Evolutionary conservation across 1,140 invertebrate species (phyloP), one percentile per base, ranked within the genome.

Genomic region (Latrodectus geometricus): DNA sequence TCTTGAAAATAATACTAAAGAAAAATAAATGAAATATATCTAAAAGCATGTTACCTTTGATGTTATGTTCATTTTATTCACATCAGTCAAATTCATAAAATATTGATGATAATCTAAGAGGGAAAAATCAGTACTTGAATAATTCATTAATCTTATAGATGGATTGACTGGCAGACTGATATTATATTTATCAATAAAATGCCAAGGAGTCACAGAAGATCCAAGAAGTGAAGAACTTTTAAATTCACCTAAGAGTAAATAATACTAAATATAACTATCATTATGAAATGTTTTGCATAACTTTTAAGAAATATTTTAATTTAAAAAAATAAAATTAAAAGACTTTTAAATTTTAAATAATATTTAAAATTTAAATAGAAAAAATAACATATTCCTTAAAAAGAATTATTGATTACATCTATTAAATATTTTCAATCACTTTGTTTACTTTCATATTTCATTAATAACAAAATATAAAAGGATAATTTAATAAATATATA

Each of bases 21-120:
- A 14, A 49, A 21, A 35, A n/a, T n/a, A n/a, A 76, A 76, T n/a
- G 9, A 9, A 76, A 9, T 12, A 50, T 11, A 17, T 54, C 35
- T 49, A 14, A 12, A 15, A 4, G 35, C 9, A 65, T 15, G 8
- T 68, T 69, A 80, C 77, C 61, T 68, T 12, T 17, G 35, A 7
- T 54, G 95, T 94, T 86, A 93, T 92, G 70, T 93, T 93, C 69
- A 92, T 92, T 20, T 91, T 91, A 91, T 97, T 97, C 50, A 95
- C 95, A 82, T 93, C 92, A 8, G 93, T 93, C 88, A 98, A 92
- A 91, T 98, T 95, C 90, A 98, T 92, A 92, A 96, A 97, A 90
- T 95, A 97, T 92, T 98, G 96, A 7, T 94, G 94, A 91, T 97
- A 97, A 92, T 97, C 96, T 89, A 96, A 91, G 76, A 97, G 94